Conservation (phyloP, 1,140 invertebrate genomes). For the Drosophila kanapiae region DNA sequence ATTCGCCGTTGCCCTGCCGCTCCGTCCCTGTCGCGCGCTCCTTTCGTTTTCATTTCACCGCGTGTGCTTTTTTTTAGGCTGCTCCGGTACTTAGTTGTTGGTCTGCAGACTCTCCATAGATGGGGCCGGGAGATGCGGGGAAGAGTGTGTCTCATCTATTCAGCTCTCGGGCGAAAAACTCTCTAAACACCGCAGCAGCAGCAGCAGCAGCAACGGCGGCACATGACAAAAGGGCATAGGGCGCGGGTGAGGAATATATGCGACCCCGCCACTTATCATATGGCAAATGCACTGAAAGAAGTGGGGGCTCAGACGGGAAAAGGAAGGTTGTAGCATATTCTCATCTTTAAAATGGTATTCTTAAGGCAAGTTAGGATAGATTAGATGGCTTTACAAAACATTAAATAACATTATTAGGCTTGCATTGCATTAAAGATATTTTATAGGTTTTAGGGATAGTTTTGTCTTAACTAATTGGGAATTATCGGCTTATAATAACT, state of each 20-base stretch:
- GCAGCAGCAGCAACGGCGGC: constrained; percentile 1
- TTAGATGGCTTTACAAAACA: too few relatives aligned
- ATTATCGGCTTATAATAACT: too few relatives aligned
- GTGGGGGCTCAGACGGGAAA: too few relatives aligned
- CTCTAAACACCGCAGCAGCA: constrained; percentile 59
- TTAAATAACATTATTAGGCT: too few relatives aligned
- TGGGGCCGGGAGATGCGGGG: not conserved
- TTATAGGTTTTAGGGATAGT: too few relatives aligned
- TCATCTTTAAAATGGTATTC: too few relatives aligned
- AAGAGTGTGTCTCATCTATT: constrained; percentile 33
- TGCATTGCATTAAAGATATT: too few relatives aligned
- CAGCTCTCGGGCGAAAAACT: constrained; percentile 49
- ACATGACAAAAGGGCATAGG: constrained; percentile 53
- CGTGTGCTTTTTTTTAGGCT: constrained; percentile 30
- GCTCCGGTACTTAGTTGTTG: constrained; percentile 38
- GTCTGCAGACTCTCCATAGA: constrained; percentile 20
- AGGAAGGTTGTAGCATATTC: too few relatives aligned
- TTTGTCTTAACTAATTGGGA: too few relatives aligned
- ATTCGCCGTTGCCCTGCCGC: not conserved
- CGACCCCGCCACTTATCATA: constrained; percentile 58
- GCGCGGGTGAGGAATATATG: constrained; percentile 13
- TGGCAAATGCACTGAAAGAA: constrained; percentile 26
- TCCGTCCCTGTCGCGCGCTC: constrained; percentile 30
- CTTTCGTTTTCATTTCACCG: constrained; percentile 57
- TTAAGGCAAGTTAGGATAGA: too few relatives aligned